phyloP scores from a whole-genome alignment of 2,113 vertebrate species.

The Gavia stellata region DNA sequence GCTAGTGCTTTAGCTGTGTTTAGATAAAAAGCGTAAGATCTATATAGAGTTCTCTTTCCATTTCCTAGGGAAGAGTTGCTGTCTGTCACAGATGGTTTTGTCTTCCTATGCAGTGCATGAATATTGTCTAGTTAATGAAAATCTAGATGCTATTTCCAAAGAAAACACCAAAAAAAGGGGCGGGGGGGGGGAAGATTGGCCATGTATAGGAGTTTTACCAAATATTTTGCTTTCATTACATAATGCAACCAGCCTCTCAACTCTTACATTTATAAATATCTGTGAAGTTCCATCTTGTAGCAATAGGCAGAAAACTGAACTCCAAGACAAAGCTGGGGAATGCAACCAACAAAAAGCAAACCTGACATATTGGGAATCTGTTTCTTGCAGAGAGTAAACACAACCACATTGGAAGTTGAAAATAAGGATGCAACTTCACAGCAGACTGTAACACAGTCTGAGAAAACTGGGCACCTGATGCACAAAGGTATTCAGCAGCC shows the following conservation, averaged over 20 bases:
- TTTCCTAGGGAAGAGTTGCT: not conserved
- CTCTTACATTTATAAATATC: not conserved
- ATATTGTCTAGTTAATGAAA: not conserved
- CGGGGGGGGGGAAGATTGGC: fast-evolving
- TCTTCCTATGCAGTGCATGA: not conserved
- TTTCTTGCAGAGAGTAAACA: not conserved
- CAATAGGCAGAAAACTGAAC: not conserved
- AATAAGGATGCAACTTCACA: not conserved
- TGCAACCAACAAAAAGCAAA: not conserved
- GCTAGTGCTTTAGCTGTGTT: not conserved
- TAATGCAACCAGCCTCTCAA: not conserved
- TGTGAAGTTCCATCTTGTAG: not conserved
- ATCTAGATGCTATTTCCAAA: not conserved
- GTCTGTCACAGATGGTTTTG: not conserved
- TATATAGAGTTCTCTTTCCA: not conserved
- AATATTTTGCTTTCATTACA: not conserved
- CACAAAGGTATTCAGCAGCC: not conserved
- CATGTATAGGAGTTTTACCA: not conserved
- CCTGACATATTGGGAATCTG: not conserved
- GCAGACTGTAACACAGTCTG: not conserved
- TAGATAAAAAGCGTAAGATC: not conserved
- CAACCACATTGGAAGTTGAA: not conserved
- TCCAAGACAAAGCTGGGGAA: not conserved
- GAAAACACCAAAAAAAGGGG: not conserved
- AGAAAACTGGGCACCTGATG: not conserved